Percentiles rank a stretch among this genome's conserved stretches.
Conservation (phyloP, 1,140 invertebrate species). For the Apocrypta bakeri region DNA sequence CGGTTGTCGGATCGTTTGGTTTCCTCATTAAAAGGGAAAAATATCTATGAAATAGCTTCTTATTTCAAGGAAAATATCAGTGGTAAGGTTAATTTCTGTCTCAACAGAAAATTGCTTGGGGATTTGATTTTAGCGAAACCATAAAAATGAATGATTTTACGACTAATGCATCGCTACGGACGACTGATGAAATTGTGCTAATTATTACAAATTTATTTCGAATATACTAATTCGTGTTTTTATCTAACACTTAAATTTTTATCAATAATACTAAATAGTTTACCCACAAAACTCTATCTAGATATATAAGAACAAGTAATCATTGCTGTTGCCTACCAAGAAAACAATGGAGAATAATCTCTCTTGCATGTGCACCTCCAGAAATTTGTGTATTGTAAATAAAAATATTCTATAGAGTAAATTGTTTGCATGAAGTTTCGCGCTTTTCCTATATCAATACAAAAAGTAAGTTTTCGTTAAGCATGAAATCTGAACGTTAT, state of each 20-base stretch:
- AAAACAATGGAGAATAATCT: too few relatives aligned
- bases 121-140: conserved; percentile 12
- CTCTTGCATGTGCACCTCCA: too few relatives aligned
- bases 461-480: background rate
- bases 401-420: background rate
- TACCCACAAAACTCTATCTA: too few relatives aligned
- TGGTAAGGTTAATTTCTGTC: conserved; percentile 67
- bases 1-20: conserved; percentile 73
- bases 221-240: background rate
- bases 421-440: background rate
- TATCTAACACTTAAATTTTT: too few relatives aligned
- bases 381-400: too few relatives aligned
- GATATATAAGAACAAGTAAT: too few relatives aligned
- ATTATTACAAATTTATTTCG: background rate
- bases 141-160: conserved; percentile 22
- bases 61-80: conserved; percentile 75
- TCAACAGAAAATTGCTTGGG: conserved; percentile 42
- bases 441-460: background rate
- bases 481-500: conserved; percentile 57
- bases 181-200: conserved; percentile 4
- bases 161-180: conserved; percentile 9
- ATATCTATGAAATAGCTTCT: conserved; percentile 75
- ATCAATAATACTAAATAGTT: too few relatives aligned
- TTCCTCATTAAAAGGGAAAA: conserved; percentile 73
- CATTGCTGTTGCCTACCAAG: too few relatives aligned